Evolutionary conservation across 2,888 invertebrate species (phyloP).

Genomic region (Phragmatobia fuliginosa): DNA sequence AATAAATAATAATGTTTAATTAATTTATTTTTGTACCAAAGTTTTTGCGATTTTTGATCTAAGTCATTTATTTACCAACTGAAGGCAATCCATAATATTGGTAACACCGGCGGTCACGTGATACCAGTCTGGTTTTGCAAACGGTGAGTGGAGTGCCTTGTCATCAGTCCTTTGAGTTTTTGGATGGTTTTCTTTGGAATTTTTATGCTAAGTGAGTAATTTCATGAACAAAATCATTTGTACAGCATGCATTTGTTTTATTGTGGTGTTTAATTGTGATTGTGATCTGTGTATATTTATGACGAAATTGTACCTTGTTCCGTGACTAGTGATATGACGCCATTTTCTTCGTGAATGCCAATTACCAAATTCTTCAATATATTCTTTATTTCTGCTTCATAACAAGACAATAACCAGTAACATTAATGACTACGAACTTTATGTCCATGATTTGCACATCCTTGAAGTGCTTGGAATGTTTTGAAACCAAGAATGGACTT

Average conservation of each 20-base stretch:
- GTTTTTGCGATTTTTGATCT: neutral
- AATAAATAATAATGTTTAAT: no score
- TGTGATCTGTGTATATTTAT: constrained; percentile 74
- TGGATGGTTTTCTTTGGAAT: constrained; percentile 87
- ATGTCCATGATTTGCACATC: constrained; percentile 47
- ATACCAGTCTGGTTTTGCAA: constrained; percentile 83
- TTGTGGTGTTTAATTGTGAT: constrained; percentile 71
- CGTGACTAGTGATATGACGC: constrained; percentile 87
- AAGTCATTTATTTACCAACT: constrained; percentile 33
- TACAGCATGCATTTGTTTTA: constrained; percentile 67
- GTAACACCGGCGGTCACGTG: constrained; percentile 69
- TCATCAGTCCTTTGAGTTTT: constrained; percentile 86
- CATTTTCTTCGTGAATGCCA: constrained; percentile 87
- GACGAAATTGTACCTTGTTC: constrained; percentile 86
- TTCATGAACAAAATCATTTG: constrained; percentile 68
- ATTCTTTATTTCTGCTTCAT: constrained; percentile 70
- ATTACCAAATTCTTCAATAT: constrained; percentile 82
- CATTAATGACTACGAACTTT: constrained; percentile 46
- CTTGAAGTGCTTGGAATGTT: constrained; percentile 46
- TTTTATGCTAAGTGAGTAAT: constrained; percentile 86
- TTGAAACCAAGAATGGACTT: constrained; percentile 49
- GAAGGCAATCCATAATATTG: constrained; percentile 23
- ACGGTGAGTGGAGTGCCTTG: constrained; percentile 87
- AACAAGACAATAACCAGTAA: constrained; percentile 40
- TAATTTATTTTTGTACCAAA: neutral